phyloP scores from a whole-genome alignment of 2,888 invertebrate species.

The Phortica magna region DNA sequence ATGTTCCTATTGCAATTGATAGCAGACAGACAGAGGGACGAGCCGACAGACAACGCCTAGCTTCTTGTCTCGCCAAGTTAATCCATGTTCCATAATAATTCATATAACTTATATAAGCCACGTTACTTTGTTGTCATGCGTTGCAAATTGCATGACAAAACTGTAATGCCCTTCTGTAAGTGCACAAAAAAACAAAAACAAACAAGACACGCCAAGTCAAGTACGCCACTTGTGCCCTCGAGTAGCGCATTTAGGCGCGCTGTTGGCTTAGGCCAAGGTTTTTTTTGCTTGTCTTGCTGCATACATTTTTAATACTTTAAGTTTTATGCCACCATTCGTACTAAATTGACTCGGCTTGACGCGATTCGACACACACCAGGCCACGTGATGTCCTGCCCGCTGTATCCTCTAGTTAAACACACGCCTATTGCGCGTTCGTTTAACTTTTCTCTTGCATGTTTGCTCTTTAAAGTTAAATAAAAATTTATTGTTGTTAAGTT shows the following conservation, averaged over 20 bases:
- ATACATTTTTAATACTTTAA: slow-evolving; percentile 39
- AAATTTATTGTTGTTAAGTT: neutral
- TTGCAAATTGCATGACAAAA: too few species aligned
- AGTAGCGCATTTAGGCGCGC: slow-evolving; percentile 15
- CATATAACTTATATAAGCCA: too few species aligned
- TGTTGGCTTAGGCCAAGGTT: slow-evolving; percentile 39
- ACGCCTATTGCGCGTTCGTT: too few species aligned
- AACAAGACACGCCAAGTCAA: neutral
- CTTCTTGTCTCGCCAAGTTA: neutral
- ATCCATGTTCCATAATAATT: too few species aligned
- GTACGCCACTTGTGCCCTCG: slow-evolving; percentile 8
- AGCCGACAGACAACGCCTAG: neutral
- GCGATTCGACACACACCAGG: neutral
- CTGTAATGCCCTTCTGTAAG: too few species aligned
- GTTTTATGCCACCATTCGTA: slow-evolving; percentile 35
- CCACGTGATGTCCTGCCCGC: too few species aligned
- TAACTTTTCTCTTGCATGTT: too few species aligned
- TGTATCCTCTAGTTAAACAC: too few species aligned
- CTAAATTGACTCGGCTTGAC: slow-evolving; percentile 43
- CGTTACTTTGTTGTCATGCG: too few species aligned
- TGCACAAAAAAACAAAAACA: neutral
- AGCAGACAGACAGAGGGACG: neutral
- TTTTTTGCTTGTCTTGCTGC: slow-evolving; percentile 55
- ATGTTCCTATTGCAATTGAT: too few species aligned
- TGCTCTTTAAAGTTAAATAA: too few species aligned